phyloP scores from a whole-genome alignment of 2,888 invertebrate genomes.

The Ochropleura plecta region DNA sequence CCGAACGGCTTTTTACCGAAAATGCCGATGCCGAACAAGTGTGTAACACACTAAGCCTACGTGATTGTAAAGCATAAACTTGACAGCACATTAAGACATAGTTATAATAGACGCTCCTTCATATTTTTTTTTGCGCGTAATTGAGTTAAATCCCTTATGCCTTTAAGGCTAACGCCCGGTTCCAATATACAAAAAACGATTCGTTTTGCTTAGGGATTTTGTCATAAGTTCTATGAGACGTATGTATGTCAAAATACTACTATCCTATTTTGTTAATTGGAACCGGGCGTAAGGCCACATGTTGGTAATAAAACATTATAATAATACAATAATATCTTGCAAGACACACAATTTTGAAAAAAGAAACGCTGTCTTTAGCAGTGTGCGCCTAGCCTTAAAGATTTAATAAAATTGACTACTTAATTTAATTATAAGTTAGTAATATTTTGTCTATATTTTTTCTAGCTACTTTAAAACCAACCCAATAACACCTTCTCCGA shows the following conservation, averaged over 20 bases:
- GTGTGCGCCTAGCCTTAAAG: background rate
- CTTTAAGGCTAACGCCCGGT: no score
- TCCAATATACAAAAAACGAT: no score
- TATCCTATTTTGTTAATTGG: no score
- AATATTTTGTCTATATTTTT: background rate
- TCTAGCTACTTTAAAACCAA: slow-evolving; percentile 10
- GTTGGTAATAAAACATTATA: background rate
- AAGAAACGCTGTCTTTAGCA: background rate
- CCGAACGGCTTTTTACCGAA: background rate
- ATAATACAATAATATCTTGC: background rate
- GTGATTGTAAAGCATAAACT: background rate
- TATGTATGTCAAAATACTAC: no score
- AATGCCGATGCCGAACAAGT: background rate
- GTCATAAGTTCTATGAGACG: no score
- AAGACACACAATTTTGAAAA: background rate
- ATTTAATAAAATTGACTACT: background rate
- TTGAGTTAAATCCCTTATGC: background rate
- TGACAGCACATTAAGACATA: background rate
- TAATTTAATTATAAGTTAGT: background rate
- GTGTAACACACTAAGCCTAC: background rate
- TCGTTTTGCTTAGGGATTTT: no score
- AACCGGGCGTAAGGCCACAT: background rate
- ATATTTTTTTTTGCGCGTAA: background rate
- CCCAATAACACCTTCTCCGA: background rate
- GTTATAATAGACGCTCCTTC: background rate